Percentiles rank a stretch among this genome's conserved stretches.
Evolutionary conservation across 2,888 invertebrate genomes (phyloP).

Genomic region (Cryptophagus acutangulus): DNA sequence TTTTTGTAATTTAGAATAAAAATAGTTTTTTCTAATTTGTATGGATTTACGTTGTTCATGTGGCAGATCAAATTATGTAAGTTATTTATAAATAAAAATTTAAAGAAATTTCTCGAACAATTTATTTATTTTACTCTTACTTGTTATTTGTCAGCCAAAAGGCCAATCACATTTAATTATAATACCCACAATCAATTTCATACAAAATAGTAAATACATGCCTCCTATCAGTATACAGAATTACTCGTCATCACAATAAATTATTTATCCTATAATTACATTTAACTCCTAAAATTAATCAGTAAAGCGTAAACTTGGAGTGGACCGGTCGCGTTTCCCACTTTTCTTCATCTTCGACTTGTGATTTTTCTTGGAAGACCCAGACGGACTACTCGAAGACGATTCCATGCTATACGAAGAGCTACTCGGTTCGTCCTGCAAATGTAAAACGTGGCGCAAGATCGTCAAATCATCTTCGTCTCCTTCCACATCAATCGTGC

Average conservation of each 20-base stretch:
- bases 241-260: too few species aligned
- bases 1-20: slow-evolving; percentile 10
- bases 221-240: too few species aligned
- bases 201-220: too few species aligned
- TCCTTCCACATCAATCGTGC: slow-evolving; percentile 42
- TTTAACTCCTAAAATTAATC: too few species aligned
- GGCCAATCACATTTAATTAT: too few species aligned
- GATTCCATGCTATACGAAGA: slow-evolving; percentile 43
- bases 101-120: neutral
- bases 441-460: slow-evolving; percentile 38
- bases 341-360: slow-evolving; percentile 40
- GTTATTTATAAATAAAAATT: slow-evolving; percentile 24
- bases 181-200: too few species aligned
- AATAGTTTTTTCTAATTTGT: slow-evolving; percentile 13
- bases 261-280: too few species aligned
- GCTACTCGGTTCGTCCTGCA: slow-evolving; percentile 42
- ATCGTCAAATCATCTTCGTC: slow-evolving; percentile 42
- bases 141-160: too few species aligned
- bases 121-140: slow-evolving; percentile 5
- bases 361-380: slow-evolving; percentile 38
- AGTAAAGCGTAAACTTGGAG: slow-evolving; percentile 33
- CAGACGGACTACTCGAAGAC: slow-evolving; percentile 35
- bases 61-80: slow-evolving; percentile 16
- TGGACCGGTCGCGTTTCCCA: slow-evolving; percentile 37
- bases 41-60: slow-evolving; percentile 20